Evolutionary conservation across 2,797 vertebrate genomes (phyloP), one percentile per base, ranked within the genome.

Genomic region (Dryobates pubescens): DNA sequence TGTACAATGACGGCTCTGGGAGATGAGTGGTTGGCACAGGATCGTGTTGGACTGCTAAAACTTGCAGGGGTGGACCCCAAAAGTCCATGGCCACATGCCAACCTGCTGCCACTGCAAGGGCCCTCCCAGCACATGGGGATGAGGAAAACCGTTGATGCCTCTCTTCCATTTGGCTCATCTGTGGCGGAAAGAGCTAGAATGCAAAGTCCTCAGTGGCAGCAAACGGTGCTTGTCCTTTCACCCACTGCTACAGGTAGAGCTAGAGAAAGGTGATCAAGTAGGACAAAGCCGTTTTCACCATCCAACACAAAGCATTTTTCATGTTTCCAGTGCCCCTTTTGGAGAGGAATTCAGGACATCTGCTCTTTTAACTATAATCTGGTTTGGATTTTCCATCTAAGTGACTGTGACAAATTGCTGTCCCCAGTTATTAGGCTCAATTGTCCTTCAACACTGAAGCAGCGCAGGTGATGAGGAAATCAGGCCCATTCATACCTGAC

Each of bases 21-120:
- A 67, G 27, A 47, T 0, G 30, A 78, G 9, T 0, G 1, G 6
- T 6, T 58, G 83, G n/a, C 64, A 53, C 78, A 4, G n/a, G 23
- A 54, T 24, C 71, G 75, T 56, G 45, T 62, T 69, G 58, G 30
- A 41, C 73, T 47, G 17, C 82, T 59, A 64, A 82, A 27, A 41
- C 3, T 0, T 0, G 2, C 63, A 32, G 32, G 1, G 23, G 2
- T 47, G 43, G 5, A 83, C 18, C 10, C 12, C 8, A 0, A 0
- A 34, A 0, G 4, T 6, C 81, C 32, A 10, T 2, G 7, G 61
- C 16, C 64, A 32, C 8, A 10, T 7, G 15, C 27, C 67, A 86
- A 22, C 18, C 47, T 63, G 59, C n/a, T 78, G 45, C 19, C 41
- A 19, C 12, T 1, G 3, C 27, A 61, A 36, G 18, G 9, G 2